Conservation (phyloP, 2,113 vertebrate species). For the Pelecanus crispus region DNA sequence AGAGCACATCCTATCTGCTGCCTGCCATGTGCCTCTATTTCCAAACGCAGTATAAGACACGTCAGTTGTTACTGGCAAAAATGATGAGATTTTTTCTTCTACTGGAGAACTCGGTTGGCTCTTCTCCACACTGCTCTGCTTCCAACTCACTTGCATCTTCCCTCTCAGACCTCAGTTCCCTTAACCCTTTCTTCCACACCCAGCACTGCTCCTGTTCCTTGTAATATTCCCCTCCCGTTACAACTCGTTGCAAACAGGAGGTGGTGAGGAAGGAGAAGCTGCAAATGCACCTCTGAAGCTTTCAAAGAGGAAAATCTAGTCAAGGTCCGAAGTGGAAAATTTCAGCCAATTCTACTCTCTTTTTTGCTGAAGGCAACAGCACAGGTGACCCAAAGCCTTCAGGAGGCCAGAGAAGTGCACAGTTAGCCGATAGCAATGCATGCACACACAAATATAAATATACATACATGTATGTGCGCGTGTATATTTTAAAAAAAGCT, state of each 20-base stretch:
- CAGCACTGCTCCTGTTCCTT: background rate
- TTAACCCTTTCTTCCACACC: background rate
- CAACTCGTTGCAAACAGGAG: background rate
- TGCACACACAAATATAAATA: background rate
- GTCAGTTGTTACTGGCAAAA: background rate
- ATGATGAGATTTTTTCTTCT: background rate
- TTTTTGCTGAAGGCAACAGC: background rate
- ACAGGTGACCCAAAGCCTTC: background rate
- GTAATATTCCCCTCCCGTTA: accelerated
- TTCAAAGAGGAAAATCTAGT: background rate
- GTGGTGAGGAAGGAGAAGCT: background rate
- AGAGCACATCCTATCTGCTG: background rate
- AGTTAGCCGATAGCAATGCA: background rate
- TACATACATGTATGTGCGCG: accelerated
- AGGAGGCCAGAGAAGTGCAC: background rate
- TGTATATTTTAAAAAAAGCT: background rate
- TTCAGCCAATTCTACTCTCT: background rate
- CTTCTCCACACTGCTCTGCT: background rate
- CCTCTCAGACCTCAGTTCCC: background rate
- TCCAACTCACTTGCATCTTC: background rate
- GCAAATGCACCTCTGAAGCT: background rate
- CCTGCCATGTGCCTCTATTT: background rate
- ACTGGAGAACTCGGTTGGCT: background rate
- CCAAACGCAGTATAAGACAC: background rate
- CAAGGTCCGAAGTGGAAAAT: background rate